These are phyloP conservation scores for Pristionchus exspectatus DNA, from an alignment of 2,888 invertebrate genomes.

Conservation along the genomic window DNA sequence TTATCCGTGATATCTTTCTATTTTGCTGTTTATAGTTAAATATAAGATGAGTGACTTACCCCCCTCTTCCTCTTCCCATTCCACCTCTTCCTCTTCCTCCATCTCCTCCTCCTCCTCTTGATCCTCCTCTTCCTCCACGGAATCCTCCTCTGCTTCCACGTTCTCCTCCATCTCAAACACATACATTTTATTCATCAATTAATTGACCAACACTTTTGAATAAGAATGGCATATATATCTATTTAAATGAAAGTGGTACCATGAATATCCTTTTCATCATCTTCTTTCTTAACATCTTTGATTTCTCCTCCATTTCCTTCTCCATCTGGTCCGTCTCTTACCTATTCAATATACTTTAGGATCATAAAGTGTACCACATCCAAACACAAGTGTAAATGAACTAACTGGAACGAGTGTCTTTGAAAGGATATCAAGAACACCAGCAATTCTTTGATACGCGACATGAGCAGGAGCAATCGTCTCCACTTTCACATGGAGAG, in stretches of 20 bases:
- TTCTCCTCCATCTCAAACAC: not conserved
- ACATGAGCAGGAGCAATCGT: conserved; percentile 76
- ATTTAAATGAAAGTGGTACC: not conserved
- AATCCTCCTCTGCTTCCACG: conserved; percentile 60
- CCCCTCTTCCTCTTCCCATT: conserved; percentile 56
- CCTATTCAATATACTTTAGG: not conserved
- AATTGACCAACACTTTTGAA: not conserved
- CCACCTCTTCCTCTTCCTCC: conserved; percentile 57
- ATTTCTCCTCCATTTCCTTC: conserved; percentile 29
- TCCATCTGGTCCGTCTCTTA: conserved; percentile 16
- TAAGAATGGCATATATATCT: not conserved
- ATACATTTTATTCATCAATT: conserved; percentile 2
- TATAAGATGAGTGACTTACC: not conserved
- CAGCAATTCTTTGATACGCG: conserved; percentile 77
- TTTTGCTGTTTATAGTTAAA: not conserved
- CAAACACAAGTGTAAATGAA: not conserved
- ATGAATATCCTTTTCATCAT: not conserved
- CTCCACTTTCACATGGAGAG: conserved; percentile 78
- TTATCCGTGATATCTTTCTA: not conserved
- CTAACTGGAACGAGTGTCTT: conserved; percentile 73
- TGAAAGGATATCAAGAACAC: conserved; percentile 73
- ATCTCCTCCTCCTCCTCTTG: conserved; percentile 57
- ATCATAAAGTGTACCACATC: not conserved
- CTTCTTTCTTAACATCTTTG: conserved; percentile 17
- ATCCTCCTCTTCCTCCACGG: conserved; percentile 60